phyloP scores from a whole-genome alignment of 2,888 invertebrate genomes.

The Eledona agricola region DNA sequence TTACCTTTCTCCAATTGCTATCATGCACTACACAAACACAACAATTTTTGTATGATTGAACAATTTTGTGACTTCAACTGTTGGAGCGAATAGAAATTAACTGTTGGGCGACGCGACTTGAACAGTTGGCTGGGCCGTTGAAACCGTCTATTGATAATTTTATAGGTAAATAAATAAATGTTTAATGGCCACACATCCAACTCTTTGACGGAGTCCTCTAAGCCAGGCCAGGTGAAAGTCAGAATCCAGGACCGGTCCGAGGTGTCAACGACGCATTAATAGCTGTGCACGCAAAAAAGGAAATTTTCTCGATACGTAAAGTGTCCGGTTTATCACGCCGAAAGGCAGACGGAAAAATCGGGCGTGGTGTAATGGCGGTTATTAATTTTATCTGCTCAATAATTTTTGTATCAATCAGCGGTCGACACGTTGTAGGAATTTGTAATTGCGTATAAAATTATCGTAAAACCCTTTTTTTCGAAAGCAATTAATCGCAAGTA shows the following conservation, averaged over 20 bases:
- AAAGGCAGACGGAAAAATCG: slow-evolving; percentile 12
- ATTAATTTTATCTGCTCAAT: slow-evolving; percentile 33
- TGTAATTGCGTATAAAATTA: slow-evolving; percentile 36
- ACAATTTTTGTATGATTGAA: too few species aligned
- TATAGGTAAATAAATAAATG: slow-evolving; percentile 37
- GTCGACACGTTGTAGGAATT: slow-evolving; percentile 34
- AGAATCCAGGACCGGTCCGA: slow-evolving; percentile 26
- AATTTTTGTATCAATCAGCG: slow-evolving; percentile 34
- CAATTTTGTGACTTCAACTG: too few species aligned
- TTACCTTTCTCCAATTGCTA: too few species aligned
- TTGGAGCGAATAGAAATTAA: too few species aligned
- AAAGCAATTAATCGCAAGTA: slow-evolving; percentile 28
- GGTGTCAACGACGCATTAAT: slow-evolving; percentile 21
- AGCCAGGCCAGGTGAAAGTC: slow-evolving; percentile 29
- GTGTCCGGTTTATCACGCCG: slow-evolving; percentile 18
- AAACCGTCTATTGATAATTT: slow-evolving; percentile 36
- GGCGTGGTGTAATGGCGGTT: slow-evolving; percentile 15
- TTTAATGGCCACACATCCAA: slow-evolving; percentile 29
- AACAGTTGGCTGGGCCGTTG: slow-evolving; percentile 23
- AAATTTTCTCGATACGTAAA: slow-evolving; percentile 23
- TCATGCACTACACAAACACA: too few species aligned
- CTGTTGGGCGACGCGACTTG: too few species aligned
- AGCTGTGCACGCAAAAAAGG: slow-evolving; percentile 15
- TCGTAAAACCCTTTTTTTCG: slow-evolving; percentile 33
- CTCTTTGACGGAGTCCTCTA: slow-evolving; percentile 28